Conservation (phyloP, 2,797 vertebrate genomes). For the Bryconaethiops microstoma region DNA sequence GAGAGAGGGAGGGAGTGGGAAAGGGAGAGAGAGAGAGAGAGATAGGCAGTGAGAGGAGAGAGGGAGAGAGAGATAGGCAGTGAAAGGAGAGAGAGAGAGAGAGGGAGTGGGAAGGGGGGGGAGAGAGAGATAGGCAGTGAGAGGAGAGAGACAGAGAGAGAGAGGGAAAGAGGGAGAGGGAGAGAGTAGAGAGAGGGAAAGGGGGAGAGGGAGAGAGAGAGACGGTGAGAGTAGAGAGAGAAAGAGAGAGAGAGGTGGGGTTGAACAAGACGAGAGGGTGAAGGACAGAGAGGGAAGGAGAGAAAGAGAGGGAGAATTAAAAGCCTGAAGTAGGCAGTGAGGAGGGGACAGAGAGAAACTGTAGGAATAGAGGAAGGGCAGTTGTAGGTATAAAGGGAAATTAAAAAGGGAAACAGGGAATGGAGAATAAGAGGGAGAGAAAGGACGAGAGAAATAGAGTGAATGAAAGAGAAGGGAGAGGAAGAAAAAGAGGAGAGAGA, state of each 20-base stretch:
- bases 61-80: slow-evolving; percentile 8
- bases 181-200: not conserved
- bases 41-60: slow-evolving; percentile 7
- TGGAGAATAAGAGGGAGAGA: slow-evolving; percentile 46
- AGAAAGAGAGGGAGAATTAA: not conserved
- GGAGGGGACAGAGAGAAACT: slow-evolving; percentile 43
- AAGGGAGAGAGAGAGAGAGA: not conserved
- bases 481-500: not conserved
- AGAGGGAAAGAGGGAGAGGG: slow-evolving; percentile 19
- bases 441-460: slow-evolving; percentile 25
- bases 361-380: slow-evolving; percentile 24
- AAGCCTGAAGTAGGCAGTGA: slow-evolving; percentile 20
- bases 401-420: not conserved
- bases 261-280: slow-evolving; percentile 27
- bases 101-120: slow-evolving; percentile 8
- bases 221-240: not conserved
- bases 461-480: slow-evolving; percentile 52
- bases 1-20: slow-evolving; percentile 30
- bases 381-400: not conserved
- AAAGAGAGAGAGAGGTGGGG: slow-evolving; percentile 15
- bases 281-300: slow-evolving; percentile 1
- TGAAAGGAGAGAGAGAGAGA: slow-evolving; percentile 21
- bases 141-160: slow-evolving; percentile 27
- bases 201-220: slow-evolving; percentile 3
- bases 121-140: not conserved